Conservation (phyloP, 2,113 vertebrate species). For the Syngnathus floridae region DNA sequence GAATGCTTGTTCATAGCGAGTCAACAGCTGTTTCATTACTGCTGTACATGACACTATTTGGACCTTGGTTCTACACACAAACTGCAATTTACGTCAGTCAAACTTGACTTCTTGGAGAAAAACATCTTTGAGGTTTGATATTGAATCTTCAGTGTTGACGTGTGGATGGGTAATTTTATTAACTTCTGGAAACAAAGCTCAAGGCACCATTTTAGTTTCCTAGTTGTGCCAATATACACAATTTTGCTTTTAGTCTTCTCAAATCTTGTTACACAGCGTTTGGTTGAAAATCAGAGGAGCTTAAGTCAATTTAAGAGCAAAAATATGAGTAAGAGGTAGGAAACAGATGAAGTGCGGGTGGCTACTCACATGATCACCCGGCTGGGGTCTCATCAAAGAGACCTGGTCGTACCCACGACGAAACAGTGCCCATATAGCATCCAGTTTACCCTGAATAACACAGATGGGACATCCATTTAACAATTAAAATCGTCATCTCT, state of each 20-base stretch:
- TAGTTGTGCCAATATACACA: background rate
- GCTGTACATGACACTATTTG: background rate
- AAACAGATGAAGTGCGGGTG: too few species aligned
- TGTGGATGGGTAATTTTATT: background rate
- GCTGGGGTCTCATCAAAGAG: slow-evolving; percentile 84
- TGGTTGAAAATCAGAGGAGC: too few species aligned
- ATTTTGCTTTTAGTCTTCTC: too few species aligned
- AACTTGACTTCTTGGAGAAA: background rate
- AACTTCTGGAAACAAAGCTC: background rate
- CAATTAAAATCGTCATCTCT: too few species aligned
- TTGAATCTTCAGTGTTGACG: background rate
- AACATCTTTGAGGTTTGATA: background rate
- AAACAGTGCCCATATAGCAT: slow-evolving; percentile 81
- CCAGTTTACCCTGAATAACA: slow-evolving; percentile 79
- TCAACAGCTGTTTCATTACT: background rate
- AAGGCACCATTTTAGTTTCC: background rate
- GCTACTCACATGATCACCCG: slow-evolving; percentile 80
- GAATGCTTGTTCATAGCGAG: slow-evolving; percentile 1
- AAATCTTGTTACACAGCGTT: background rate
- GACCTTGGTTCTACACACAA: background rate
- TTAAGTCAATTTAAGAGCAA: background rate
- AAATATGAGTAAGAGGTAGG: background rate
- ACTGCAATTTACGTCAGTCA: background rate
- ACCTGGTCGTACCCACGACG: slow-evolving; percentile 84
- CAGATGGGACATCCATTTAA: slow-evolving; percentile 8